A percentile compares a stretch with the other conserved stretches of the same genome.
Evolutionary conservation across 2,888 invertebrate genomes (phyloP).

Genomic region (Macrosoma leucophasiata): DNA sequence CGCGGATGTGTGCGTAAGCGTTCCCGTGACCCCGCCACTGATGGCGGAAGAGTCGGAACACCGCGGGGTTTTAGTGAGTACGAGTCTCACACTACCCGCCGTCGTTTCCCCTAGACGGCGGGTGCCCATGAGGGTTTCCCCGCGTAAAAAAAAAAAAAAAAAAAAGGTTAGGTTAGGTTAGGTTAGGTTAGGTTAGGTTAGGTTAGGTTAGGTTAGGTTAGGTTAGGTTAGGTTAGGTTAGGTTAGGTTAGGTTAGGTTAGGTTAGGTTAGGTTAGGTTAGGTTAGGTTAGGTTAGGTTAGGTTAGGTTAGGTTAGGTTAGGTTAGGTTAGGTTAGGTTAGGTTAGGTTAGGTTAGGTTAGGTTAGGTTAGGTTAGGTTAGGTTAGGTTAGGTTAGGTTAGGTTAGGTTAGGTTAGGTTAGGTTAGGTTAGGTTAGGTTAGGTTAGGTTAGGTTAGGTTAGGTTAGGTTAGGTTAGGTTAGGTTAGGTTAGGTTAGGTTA

Average conservation of each 20-base stretch:
- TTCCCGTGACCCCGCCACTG: too few relatives aligned
- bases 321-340: constrained; percentile 3
- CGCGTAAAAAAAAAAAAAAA: too few relatives aligned
- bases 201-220: constrained; percentile 3
- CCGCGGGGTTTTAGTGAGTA: too few relatives aligned
- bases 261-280: constrained; percentile 2
- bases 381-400: constrained; percentile 2
- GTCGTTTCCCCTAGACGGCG: too few relatives aligned
- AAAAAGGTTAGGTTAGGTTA: constrained; percentile 3
- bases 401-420: constrained; percentile 2
- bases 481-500: constrained; percentile 2
- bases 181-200: constrained; percentile 3
- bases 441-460: constrained; percentile 2
- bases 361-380: constrained; percentile 2
- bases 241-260: constrained; percentile 3
- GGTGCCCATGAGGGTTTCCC: too few relatives aligned
- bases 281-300: constrained; percentile 2
- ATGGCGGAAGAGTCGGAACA: too few relatives aligned
- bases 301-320: constrained; percentile 3
- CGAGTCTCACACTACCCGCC: too few relatives aligned
- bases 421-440: constrained; percentile 2
- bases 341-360: constrained; percentile 3
- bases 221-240: constrained; percentile 3
- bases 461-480: constrained; percentile 2
- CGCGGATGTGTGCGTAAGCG: too few relatives aligned